Conservation (phyloP, 2,888 invertebrate species). For the Maniola hyperantus region DNA sequence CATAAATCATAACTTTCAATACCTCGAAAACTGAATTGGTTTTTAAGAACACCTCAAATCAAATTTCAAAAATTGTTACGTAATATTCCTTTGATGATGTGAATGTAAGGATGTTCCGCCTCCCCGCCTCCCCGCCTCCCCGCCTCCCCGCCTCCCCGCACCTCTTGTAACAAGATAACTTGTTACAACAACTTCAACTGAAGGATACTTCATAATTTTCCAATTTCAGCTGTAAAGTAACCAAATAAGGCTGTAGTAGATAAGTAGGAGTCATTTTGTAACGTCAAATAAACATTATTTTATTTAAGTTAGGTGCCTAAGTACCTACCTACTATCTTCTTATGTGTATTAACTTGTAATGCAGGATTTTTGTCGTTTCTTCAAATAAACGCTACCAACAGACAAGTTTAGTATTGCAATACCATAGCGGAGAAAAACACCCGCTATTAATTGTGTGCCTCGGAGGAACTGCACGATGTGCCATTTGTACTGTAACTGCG, state of each 20-base stretch:
- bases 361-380: neutral
- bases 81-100: neutral
- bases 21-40: too few species aligned
- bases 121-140: neutral
- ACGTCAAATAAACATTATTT: too few species aligned
- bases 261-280: too few species aligned
- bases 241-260: too few species aligned
- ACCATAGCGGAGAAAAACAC: conserved; percentile 23
- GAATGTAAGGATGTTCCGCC: neutral
- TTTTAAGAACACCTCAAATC: too few species aligned
- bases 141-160: too few species aligned
- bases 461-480: conserved; percentile 26
- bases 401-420: conserved; percentile 18
- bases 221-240: neutral
- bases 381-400: neutral
- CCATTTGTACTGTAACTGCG: conserved; percentile 24
- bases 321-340: too few species aligned
- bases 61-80: neutral
- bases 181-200: neutral
- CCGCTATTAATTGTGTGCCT: conserved; percentile 29
- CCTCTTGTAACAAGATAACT: neutral
- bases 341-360: too few species aligned
- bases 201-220: neutral
- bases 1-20: too few species aligned
- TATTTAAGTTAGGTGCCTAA: too few species aligned